phyloP scores from a whole-genome alignment of 2,113 vertebrate species.

The Tragelaphus imberbis region DNA sequence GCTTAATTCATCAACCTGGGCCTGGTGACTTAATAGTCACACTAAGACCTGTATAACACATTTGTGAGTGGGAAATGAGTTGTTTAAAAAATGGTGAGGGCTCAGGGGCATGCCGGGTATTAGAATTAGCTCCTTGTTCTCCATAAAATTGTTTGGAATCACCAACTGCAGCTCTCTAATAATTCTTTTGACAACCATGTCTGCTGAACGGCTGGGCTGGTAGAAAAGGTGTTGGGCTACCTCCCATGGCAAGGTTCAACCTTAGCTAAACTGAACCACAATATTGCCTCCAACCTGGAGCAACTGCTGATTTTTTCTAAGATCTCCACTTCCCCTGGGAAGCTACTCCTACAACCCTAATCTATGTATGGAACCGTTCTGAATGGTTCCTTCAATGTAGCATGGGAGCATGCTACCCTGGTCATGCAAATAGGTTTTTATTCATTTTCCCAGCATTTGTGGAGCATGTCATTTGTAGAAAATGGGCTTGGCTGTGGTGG shows the following conservation, averaged over 20 bases:
- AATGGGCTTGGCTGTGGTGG: background rate
- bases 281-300: background rate
- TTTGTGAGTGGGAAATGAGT: constrained; percentile 23
- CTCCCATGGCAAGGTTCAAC: background rate
- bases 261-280: background rate
- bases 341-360: background rate
- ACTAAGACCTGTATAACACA: constrained; percentile 18
- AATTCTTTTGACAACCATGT: background rate
- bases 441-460: background rate
- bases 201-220: background rate
- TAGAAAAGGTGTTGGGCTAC: background rate
- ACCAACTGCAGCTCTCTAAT: background rate
- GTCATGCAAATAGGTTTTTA: background rate
- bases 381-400: background rate
- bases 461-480: background rate
- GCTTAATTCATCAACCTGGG: constrained; percentile 16
- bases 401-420: background rate
- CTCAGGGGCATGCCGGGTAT: background rate
- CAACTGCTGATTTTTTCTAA: background rate
- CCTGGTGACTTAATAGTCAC: constrained; percentile 10
- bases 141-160: background rate
- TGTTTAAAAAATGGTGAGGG: background rate
- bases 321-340: background rate
- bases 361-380: background rate
- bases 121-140: background rate